Conservation (phyloP, 1,140 invertebrate genomes). For the Zaprionus ornatus region DNA sequence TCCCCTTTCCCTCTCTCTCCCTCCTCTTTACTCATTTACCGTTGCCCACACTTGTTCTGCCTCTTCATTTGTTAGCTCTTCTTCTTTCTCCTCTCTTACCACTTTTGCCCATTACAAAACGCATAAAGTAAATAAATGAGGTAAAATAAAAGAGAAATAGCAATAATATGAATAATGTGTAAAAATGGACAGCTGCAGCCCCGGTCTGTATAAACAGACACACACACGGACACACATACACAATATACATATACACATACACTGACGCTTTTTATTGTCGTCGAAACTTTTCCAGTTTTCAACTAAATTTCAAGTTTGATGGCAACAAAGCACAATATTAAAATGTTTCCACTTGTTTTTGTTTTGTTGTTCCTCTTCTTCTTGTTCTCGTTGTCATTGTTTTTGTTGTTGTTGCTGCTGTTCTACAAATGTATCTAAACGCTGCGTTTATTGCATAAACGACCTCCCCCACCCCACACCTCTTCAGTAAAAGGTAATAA, state of each 20-base stretch:
- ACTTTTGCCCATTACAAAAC: constrained; percentile 49
- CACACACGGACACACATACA: constrained; percentile 5
- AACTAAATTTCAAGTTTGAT: constrained; percentile 14
- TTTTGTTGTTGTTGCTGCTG: constrained; percentile 28
- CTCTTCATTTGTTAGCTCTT: not conserved
- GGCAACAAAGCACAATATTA: constrained; percentile 9
- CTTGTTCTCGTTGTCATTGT: not conserved
- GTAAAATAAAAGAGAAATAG: not conserved
- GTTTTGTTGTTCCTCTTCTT: not conserved
- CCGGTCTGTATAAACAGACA: not conserved
- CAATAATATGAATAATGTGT: not conserved
- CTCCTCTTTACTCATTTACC: constrained; percentile 29
- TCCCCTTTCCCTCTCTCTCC: not conserved
- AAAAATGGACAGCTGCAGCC: constrained; percentile 18
- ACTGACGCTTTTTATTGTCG: not conserved
- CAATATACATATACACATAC: not conserved
- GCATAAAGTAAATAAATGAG: constrained; percentile 7
- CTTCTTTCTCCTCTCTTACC: constrained; percentile 36
- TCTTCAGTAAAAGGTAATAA: constrained; percentile 5
- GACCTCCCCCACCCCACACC: constrained; percentile 12
- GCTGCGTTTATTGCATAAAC: constrained; percentile 41
- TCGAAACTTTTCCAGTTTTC: constrained; percentile 18
- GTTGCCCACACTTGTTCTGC: constrained; percentile 12
- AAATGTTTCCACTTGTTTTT: constrained; percentile 3
- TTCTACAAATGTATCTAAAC: constrained; percentile 45